These are phyloP conservation scores for Sebastes vulpes DNA, from an alignment of 2,797 vertebrate species.

Conservation along the genomic window DNA sequence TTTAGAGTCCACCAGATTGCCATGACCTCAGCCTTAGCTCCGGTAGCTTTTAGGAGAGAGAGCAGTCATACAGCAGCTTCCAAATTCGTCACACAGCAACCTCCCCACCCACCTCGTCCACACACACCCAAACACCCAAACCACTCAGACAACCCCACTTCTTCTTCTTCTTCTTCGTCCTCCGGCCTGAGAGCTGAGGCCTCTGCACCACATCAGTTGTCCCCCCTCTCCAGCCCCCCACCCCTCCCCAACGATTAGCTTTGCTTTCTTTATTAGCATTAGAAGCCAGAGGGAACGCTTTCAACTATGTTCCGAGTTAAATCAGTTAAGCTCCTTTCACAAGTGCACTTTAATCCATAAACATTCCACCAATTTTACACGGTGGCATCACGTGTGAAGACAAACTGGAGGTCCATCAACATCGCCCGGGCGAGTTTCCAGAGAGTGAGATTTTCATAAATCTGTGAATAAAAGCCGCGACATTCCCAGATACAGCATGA, in stretches of 20 bases:
- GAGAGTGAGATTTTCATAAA: constrained; percentile 35
- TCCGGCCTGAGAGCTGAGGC: not conserved
- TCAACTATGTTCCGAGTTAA: not conserved
- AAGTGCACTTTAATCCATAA: constrained; percentile 32
- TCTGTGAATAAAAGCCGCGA: not conserved
- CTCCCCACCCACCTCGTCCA: constrained; percentile 16
- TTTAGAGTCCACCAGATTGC: constrained; percentile 52
- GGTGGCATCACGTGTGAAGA: not conserved
- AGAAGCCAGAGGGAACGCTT: constrained; percentile 12
- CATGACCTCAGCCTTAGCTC: constrained; percentile 72
- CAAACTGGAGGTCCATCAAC: not conserved
- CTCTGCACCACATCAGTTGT: not conserved
- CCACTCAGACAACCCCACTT: not conserved
- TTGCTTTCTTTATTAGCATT: constrained; percentile 10
- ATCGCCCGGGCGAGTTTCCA: constrained; percentile 19
- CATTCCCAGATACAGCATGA: not conserved
- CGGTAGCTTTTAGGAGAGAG: constrained; percentile 59
- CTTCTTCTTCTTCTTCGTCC: not conserved
- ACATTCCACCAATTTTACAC: constrained; percentile 15
- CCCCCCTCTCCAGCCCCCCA: not conserved
- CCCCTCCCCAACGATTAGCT: not conserved
- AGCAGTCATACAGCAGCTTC: constrained; percentile 38
- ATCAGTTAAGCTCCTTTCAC: constrained; percentile 50
- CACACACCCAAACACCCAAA: constrained; percentile 25
- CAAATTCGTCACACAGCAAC: constrained; percentile 38